Evolutionary conservation across 2,888 invertebrate species (phyloP), one percentile per base, ranked within the genome.

Genomic region (Chrysopilus asiliformis): DNA sequence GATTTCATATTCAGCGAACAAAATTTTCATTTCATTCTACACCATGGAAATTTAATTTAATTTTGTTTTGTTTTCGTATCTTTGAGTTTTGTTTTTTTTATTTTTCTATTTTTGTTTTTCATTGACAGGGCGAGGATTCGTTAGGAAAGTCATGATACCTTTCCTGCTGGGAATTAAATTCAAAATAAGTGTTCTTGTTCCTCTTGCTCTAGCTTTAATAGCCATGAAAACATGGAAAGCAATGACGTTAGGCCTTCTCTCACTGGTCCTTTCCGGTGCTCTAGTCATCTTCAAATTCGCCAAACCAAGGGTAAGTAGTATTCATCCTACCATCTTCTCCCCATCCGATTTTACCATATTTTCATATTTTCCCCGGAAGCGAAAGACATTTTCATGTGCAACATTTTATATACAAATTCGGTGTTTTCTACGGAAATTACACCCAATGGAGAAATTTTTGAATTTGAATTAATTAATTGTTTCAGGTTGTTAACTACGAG

Each of bases 171-270:
- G 86, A 44, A 66, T 87, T 44, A 87, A 86, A 60, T 81, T 86
- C 68, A 86, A 86, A 64, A 79, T 85, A 33, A 81, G 84, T 14
- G 81, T 85, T 19, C 60, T 87, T 49, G 82, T 85, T 27, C 87
- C 86, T 0, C 60, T 86, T 42, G 82, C 82, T 10, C 68, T 87
- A 39, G 81, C 83, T 22, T 65, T 86, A 40, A 86, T 87, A 52
- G 87, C 87, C 1, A 67, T 86, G 38, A 86, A 86, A 62, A 85
- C 87, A 12, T 87, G 87, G 87, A 87, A 87, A 60, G 87, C 87
- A 27, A 67, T 86, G 48, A 86, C 87, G 7, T 69, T 87, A 46
- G 86, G 85, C 42, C 74, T 87, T 4, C 72, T 87, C 41, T 86
- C 86, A 3, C 65, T 87, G 53, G 86, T 86, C 16, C 67, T 86